A percentile compares a stretch with the other conserved stretches of the same genome.
These are phyloP conservation scores for Amblyopsis hoosieri DNA, from an alignment of 2,797 vertebrate species.

Conservation along the genomic window DNA sequence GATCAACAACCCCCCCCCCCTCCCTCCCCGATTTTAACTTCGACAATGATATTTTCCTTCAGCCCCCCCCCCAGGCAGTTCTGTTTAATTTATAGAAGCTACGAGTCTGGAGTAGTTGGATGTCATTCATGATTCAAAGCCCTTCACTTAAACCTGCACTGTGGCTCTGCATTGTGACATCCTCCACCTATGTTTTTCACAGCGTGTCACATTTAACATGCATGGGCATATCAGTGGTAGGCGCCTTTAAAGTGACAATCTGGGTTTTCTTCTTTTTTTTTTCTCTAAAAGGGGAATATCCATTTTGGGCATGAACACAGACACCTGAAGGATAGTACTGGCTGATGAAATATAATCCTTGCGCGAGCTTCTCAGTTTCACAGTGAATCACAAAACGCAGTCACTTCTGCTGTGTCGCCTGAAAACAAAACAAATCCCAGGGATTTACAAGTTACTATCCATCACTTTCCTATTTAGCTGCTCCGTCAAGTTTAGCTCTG, in stretches of 20 bases:
- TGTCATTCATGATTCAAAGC: conserved; percentile 63
- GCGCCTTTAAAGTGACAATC: conserved; percentile 46
- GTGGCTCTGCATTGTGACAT: conserved; percentile 50
- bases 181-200: conserved; percentile 60
- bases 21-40: not conserved
- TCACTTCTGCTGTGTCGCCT: not conserved
- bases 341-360: conserved; percentile 27
- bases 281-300: conserved; percentile 16
- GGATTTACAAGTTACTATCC: conserved; percentile 12
- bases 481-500: not conserved
- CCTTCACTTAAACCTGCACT: conserved; percentile 57
- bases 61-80: conserved; percentile 26
- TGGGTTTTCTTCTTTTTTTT: not conserved
- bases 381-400: not conserved
- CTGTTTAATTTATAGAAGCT: conserved; percentile 64
- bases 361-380: not conserved
- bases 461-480: conserved; percentile 3
- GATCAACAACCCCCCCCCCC: not conserved
- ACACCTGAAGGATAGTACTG: conserved; percentile 26
- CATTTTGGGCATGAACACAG: not conserved
- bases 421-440: conserved; percentile 3
- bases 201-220: conserved; percentile 69
- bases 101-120: conserved; percentile 46
- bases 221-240: conserved; percentile 48
- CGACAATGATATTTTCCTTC: conserved; percentile 36